Evolutionary conservation across 2,797 vertebrate genomes (phyloP), one percentile per base, ranked within the genome.

Genomic region (Sus cebifrons): DNA sequence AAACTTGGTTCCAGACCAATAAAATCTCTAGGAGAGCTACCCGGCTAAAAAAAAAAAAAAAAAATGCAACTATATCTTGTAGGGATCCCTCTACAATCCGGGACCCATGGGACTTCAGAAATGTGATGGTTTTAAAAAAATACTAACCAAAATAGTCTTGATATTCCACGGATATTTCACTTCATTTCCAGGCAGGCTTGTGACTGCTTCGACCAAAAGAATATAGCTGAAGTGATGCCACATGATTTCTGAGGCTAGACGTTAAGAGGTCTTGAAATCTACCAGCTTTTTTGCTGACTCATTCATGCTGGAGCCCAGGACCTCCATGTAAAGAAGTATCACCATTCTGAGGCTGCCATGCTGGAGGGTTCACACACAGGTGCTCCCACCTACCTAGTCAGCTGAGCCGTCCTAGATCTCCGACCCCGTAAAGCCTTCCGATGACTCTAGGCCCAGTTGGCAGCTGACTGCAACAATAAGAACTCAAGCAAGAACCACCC

Each of bases 91-190:
- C 52, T 62, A 82, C 14, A 94, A 70, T 85, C n/a, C 36, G 86
- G 58, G 52, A 82, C 64, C 54, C 58, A 60, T 27, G 58, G 27
- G 6, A 32, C 82, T 60, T 85, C 15, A 95, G 52, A 90, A 92
- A 82, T 65, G 21, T 87, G 87, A 4, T 88, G 20, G n/a, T 86
- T 89, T 84, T 29, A 54, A 90, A 96, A 95, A 20, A 95, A 23
- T 73, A 83, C 5, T 78, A 44, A 10, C 20, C 49, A 60, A 89
- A 86, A 81, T 62, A 83, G 40, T 88, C 60, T 73, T 36, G 21
- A 77, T 90, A 92, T 84, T 89, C 25, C 90, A 85, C 40, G 71
- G 62, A 25, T 81, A 9, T 54, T 93, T 49, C 21, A 58, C 27
- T 90, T 74, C 73, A 79, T 90, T 82, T 82, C n/a, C 29, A 58